Percentiles rank a stretch among this genome's conserved stretches.
These are phyloP conservation scores for Ceratosolen solmsi DNA, from an alignment of 1,140 invertebrate species.

Conservation along the genomic window DNA sequence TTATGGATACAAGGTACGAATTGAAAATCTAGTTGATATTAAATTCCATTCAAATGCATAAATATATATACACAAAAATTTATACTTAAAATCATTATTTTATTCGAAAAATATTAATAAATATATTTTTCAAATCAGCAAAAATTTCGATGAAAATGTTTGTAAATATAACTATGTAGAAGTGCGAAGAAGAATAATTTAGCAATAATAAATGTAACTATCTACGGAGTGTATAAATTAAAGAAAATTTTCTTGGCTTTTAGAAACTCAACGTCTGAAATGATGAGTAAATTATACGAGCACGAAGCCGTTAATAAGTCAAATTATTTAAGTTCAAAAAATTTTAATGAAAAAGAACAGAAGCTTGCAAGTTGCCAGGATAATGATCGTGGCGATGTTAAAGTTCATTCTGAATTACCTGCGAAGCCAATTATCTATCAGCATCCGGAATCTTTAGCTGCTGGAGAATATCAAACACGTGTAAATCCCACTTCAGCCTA, in stretches of 20 bases:
- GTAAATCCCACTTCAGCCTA: neutral
- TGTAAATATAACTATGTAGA: too few relatives aligned
- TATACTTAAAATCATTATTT: too few relatives aligned
- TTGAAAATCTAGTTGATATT: too few relatives aligned
- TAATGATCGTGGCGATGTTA: neutral
- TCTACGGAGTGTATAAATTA: too few relatives aligned
- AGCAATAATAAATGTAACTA: too few relatives aligned
- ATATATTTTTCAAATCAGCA: too few relatives aligned
- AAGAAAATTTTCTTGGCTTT: too few relatives aligned
- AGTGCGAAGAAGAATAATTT: too few relatives aligned
- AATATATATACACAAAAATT: too few relatives aligned
- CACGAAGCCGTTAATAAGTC: neutral
- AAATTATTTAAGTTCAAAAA: neutral
- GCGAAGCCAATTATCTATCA: neutral
- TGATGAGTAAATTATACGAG: neutral
- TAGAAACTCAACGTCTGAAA: neutral
- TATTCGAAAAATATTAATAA: too few relatives aligned
- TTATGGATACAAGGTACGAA: slow-evolving; percentile 24
- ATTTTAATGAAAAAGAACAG: neutral
- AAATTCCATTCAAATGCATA: neutral
- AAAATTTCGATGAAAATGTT: too few relatives aligned
- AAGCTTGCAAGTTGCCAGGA: neutral
- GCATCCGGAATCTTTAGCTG: neutral
- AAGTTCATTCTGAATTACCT: neutral
- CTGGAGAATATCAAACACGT: neutral